Conservation (phyloP, 2,888 invertebrate species). For the Ypsolopha sequella region DNA sequence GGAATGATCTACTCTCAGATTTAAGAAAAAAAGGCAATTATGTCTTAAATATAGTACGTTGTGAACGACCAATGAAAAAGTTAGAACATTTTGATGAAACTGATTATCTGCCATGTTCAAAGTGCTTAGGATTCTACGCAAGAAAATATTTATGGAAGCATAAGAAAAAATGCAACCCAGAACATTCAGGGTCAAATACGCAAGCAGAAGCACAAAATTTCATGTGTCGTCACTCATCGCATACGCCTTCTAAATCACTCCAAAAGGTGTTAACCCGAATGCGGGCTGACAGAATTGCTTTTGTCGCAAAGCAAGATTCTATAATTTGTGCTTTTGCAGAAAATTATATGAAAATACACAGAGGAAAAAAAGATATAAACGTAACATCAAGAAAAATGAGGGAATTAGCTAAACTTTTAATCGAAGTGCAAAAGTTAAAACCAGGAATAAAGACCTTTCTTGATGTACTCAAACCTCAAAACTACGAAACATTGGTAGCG, state of each 20-base stretch:
- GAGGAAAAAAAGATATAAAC: conserved; percentile 15
- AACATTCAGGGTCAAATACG: conserved; percentile 11
- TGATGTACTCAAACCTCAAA: conserved; percentile 10
- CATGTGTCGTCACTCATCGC: conserved; percentile 14
- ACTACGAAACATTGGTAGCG: conserved; percentile 16
- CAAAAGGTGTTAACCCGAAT: conserved; percentile 22
- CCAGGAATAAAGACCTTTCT: conserved; percentile 12
- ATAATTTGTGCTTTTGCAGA: conserved; percentile 13
- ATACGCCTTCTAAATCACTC: too few species aligned
- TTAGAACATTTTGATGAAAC: conserved; percentile 13
- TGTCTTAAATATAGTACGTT: conserved; percentile 14
- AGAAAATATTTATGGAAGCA: conserved; percentile 17
- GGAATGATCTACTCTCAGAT: conserved; percentile 11
- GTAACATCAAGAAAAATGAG: conserved; percentile 19
- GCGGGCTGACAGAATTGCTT: conserved; percentile 16
- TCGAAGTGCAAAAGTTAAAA: conserved; percentile 16
- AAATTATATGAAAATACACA: conserved; percentile 15
- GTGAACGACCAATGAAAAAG: conserved; percentile 17
- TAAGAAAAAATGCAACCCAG: conserved; percentile 10
- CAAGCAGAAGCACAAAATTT: conserved; percentile 23
- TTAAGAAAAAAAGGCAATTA: conserved; percentile 20
- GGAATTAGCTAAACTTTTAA: conserved; percentile 17
- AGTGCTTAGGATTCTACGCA: conserved; percentile 16
- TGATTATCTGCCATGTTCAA: conserved; percentile 15
- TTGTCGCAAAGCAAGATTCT: conserved; percentile 16